phyloP scores from a whole-genome alignment of 2,113 vertebrate genomes.

The Oreochromis niloticus region DNA sequence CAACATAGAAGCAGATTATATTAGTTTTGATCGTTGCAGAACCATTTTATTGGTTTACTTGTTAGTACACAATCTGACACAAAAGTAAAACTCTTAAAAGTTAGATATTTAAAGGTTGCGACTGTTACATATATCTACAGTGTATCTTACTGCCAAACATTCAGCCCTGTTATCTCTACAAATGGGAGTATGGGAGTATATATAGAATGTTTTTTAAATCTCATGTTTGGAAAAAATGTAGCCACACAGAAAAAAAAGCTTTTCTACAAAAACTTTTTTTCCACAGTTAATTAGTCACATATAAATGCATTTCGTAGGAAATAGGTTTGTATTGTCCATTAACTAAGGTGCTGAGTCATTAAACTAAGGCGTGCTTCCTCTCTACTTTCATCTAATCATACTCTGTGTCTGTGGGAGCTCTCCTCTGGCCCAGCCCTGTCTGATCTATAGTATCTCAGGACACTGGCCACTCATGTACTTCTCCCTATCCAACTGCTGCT shows the following conservation, averaged over 20 bases:
- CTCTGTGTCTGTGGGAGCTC: neutral
- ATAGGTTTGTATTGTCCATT: neutral
- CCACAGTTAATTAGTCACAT: neutral
- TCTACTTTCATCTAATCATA: neutral
- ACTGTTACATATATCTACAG: neutral
- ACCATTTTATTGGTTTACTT: neutral
- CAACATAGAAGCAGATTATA: neutral
- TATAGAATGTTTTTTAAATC: neutral
- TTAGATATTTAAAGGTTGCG: neutral
- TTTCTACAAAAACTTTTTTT: neutral
- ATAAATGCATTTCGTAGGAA: neutral
- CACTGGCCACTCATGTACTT: neutral
- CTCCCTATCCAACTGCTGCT: neutral
- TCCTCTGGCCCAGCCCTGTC: neutral
- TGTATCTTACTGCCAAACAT: neutral
- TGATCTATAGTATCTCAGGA: constrained; percentile 15
- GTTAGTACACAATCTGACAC: neutral
- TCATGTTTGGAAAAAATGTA: neutral
- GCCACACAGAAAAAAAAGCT: neutral
- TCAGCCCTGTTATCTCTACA: neutral
- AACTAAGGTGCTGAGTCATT: constrained; percentile 8
- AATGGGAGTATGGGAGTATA: neutral
- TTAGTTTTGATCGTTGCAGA: neutral
- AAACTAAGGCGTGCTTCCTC: neutral
- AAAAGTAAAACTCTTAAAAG: neutral